phyloP scores from a whole-genome alignment of 2,113 vertebrate species.

The Pterophyllum scalare region DNA sequence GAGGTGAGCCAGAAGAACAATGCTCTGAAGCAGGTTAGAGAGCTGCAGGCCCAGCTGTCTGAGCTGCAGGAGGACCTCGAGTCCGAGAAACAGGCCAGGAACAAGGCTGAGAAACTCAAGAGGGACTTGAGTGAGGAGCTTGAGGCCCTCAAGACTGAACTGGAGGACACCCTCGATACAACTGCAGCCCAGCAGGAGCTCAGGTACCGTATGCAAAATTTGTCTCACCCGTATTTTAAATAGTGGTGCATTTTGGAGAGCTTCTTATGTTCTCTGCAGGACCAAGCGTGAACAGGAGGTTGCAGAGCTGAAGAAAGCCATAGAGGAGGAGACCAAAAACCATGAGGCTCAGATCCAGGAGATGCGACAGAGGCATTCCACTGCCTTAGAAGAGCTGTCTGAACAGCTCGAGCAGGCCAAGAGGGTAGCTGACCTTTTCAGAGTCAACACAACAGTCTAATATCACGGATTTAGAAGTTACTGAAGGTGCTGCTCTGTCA shows the following conservation, averaged over 20 bases:
- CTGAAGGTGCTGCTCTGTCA: background rate
- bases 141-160: slow-evolving; percentile 95
- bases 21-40: slow-evolving; percentile 90
- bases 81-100: slow-evolving; percentile 90
- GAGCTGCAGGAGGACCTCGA: slow-evolving; percentile 98
- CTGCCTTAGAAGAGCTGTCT: slow-evolving; percentile 91
- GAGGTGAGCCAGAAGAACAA: slow-evolving; percentile 95
- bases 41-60: slow-evolving; percentile 93
- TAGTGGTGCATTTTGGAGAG: background rate
- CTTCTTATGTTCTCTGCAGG: slow-evolving; percentile 69
- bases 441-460: background rate
- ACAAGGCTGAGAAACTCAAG: slow-evolving; percentile 98
- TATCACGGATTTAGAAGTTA: background rate
- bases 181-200: slow-evolving; percentile 98
- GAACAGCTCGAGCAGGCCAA: slow-evolving; percentile 98
- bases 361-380: slow-evolving; percentile 90
- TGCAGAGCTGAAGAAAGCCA: slow-evolving; percentile 95
- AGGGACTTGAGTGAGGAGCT: slow-evolving; percentile 96
- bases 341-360: slow-evolving; percentile 97
- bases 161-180: slow-evolving; percentile 97
- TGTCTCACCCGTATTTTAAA: background rate
- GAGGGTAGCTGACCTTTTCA: slow-evolving; percentile 78
- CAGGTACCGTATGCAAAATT: slow-evolving; percentile 81
- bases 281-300: slow-evolving; percentile 98
- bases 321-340: slow-evolving; percentile 95